Evolutionary conservation across 92 coral and sea anemone species (phyloP), one percentile per base, ranked within the genome.

Genomic region (Umimayanthus chanpuru): DNA sequence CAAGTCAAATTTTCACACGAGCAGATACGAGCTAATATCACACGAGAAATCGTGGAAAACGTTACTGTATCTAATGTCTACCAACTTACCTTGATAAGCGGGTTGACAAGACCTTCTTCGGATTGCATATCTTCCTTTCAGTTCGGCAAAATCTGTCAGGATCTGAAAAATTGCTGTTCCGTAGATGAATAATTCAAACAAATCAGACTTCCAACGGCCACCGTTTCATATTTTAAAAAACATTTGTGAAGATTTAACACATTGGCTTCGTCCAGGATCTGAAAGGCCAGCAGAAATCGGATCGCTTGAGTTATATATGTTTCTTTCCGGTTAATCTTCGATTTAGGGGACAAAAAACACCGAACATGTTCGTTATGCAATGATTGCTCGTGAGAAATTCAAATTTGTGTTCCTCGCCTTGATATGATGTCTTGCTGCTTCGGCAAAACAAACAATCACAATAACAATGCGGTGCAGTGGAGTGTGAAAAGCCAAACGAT

Each of bases 141-240:
- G 36, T 61, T 40, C 11, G 55, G 21, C 74, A 61, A 81, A 38
- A 38, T 7, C 73, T 61, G 75, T 81, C 85, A 81, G 73, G 85
- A 65, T 38, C 85, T 81, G 85, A 81, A 40, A 81, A 81, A 81
- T 81, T 81, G 75, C 23, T 58, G 76, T 65, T 38, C 79, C 23
- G 26, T 39, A 5, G 79, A n/a, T 75, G 79, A 75, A 39, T 75
- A 75, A 16, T 39, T 75, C 21, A 75, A 75, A 32, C 2, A 47
- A 21, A 25, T 16, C 53, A 56, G 23, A 56, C 4, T 32, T 0
- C 76, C 50, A 75, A 73, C 78, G 78, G n/a, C 78, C 2, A 75
- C 79, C 39, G 79, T 32, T 39, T 61, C 4, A 61, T 23, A 20
- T 61, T 25, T n/a, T n/a, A n/a, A n/a, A 61, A 20, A 12, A 55